Base-by-base conservation (phyloP, 2,113 vertebrate species). In the Leptocoma aspasia region DNA sequence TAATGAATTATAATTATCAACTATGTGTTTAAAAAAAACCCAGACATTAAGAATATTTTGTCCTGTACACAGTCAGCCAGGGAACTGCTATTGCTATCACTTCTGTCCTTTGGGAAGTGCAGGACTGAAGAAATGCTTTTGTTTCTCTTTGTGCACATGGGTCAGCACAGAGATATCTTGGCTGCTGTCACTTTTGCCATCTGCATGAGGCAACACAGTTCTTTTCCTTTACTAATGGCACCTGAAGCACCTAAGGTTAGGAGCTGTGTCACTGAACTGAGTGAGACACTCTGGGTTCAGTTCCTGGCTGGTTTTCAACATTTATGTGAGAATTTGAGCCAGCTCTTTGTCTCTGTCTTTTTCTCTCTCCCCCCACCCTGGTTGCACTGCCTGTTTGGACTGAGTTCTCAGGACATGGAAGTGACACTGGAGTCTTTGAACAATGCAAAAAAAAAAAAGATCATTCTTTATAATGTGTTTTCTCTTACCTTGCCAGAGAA, bases 401-500 rank as follows among this genome's bases (percentile, higher is more conserved):
- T 0, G 5, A 71, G 33, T 41, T 63, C 35, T 45, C 19, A 22
- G 19, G 13, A 52, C 22, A 41, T 33, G 28, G 33, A 77, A 85
- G 19, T 3, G 2, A 76, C 44, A 42, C 13, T 15, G 21, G 31
- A 57, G 45, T 71, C 73, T 90, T 64, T 28, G 20, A 89, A 47
- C 39, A 78, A 8, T 28, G 26, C 45, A 75, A 63, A 86, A 35
- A 1, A 23, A 15, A 18, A 31, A 71, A 15, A 27, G 5, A 45
- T 70, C 3, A 63, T 54, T 86, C 23, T 68, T 85, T 16, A 57
- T 3, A 22, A n/a, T 21, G 20, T 50, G 11, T 61, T 87, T 89
- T 70, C 83, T 79, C 90, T 86, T 98, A 98, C 98, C 98, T 99
- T 98, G 90, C 98, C 99, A 90, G 98, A 99, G 91, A 98, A 97